A percentile compares a stretch with the other conserved stretches of the same genome.
These are phyloP conservation scores for Micronycteris hirsuta DNA, from an alignment of 2,113 vertebrate species.

Conservation along the genomic window DNA sequence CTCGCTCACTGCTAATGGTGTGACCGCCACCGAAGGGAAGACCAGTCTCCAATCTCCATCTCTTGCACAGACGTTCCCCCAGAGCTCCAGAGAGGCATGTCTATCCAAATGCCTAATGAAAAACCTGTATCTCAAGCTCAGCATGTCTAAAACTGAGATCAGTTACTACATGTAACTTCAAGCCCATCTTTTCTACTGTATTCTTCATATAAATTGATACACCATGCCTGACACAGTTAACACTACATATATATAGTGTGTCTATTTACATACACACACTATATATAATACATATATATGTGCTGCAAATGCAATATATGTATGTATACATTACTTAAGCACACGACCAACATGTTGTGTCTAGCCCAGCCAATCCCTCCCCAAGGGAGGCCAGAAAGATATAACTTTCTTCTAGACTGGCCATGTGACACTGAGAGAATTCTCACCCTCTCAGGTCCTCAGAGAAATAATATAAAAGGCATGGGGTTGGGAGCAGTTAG, in stretches of 20 bases:
- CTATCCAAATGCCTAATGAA: not conserved
- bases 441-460: not conserved
- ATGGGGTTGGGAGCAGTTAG: not conserved
- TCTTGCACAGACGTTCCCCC: not conserved
- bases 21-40: not conserved
- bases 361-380: not conserved
- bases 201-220: not conserved
- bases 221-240: not conserved
- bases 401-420: not conserved
- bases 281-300: too few relatives aligned
- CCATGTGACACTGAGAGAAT: not conserved
- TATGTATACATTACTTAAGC: not conserved
- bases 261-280: too few relatives aligned
- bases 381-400: not conserved
- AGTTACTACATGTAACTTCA: not conserved
- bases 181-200: not conserved
- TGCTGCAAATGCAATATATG: too few relatives aligned
- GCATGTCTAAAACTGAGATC: not conserved
- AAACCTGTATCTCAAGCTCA: not conserved
- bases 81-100: not conserved
- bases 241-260: too few relatives aligned
- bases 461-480: not conserved
- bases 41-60: not conserved
- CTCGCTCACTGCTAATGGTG: not conserved
- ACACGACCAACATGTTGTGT: not conserved